These are phyloP conservation scores for Drosophila bocqueti DNA, from an alignment of 1,140 invertebrate genomes.

Conservation along the genomic window DNA sequence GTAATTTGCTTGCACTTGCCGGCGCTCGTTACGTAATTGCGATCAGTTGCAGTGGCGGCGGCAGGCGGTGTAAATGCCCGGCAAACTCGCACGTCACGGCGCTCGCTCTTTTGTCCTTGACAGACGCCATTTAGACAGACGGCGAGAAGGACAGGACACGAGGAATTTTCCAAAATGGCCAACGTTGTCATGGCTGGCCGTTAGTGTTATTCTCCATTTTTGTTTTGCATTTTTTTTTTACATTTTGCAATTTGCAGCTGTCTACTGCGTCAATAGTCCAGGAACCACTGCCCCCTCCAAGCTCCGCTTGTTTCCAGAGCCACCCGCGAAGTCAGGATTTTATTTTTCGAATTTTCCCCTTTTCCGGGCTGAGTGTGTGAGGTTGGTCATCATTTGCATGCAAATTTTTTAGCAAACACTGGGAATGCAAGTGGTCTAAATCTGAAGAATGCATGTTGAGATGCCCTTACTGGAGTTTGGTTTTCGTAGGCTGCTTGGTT, in stretches of 20 bases:
- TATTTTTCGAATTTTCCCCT: constrained; percentile 29
- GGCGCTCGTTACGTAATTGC: constrained; percentile 62
- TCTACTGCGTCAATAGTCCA: constrained; percentile 57
- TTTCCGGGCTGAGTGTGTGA: constrained; percentile 9
- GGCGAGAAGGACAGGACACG: neutral
- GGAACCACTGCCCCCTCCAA: neutral
- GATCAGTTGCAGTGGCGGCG: constrained; percentile 65
- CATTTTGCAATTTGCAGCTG: constrained; percentile 77
- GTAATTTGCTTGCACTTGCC: constrained; percentile 76
- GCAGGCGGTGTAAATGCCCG: constrained; percentile 59
- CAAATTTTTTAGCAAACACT: constrained; percentile 58
- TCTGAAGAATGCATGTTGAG: constrained; percentile 31
- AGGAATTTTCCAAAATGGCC: constrained; percentile 70
- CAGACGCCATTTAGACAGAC: constrained; percentile 73
- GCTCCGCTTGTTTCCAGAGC: constrained; percentile 21
- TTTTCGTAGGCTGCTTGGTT: neutral
- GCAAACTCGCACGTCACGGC: constrained; percentile 70
- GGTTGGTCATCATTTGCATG: constrained; percentile 62
- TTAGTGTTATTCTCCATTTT: constrained; percentile 30
- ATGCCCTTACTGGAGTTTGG: constrained; percentile 8
- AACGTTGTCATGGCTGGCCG: constrained; percentile 51
- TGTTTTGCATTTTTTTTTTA: constrained; percentile 25
- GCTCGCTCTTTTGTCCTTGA: constrained; percentile 70
- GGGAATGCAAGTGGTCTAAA: constrained; percentile 14
- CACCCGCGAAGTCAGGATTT: constrained; percentile 44